These are phyloP conservation scores for Phallusia fumigata DNA, from an alignment of 23 tunicate species.

Conservation along the genomic window DNA sequence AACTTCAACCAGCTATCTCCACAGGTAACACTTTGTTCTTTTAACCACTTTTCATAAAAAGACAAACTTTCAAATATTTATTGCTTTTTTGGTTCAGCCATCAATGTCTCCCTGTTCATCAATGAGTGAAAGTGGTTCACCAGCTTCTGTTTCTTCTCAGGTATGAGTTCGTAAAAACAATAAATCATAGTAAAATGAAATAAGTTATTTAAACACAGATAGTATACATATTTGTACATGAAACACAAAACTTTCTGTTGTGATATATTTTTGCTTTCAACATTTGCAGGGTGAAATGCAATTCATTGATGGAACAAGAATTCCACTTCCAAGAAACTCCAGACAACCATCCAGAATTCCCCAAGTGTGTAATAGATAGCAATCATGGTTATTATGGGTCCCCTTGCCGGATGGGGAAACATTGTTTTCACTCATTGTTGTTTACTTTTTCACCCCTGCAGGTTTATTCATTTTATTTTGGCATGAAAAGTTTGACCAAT, in stretches of 20 bases:
- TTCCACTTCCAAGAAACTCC: constrained; percentile 44
- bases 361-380: neutral
- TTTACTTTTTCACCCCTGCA: too few species aligned
- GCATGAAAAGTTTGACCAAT: too few species aligned
- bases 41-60: neutral
- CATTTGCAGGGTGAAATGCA: constrained; percentile 13
- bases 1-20: neutral
- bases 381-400: too few species aligned
- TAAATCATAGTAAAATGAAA: too few species aligned
- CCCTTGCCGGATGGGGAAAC: too few species aligned
- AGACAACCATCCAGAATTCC: constrained; percentile 17
- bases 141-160: constrained; percentile 28
- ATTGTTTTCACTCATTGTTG: too few species aligned
- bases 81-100: neutral
- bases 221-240: too few species aligned
- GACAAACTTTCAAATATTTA: neutral
- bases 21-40: neutral
- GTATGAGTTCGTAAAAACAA: too few species aligned
- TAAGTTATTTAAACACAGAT: too few species aligned
- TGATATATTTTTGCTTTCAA: too few species aligned
- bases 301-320: constrained; percentile 43
- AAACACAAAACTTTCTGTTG: too few species aligned
- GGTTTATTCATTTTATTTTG: too few species aligned
- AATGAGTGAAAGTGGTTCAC: constrained; percentile 37
- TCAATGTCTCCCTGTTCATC: constrained; percentile 19